Evolutionary conservation across 2,113 vertebrate genomes (phyloP), one percentile per base, ranked within the genome.

Genomic region (Chinchilla lanigera): DNA sequence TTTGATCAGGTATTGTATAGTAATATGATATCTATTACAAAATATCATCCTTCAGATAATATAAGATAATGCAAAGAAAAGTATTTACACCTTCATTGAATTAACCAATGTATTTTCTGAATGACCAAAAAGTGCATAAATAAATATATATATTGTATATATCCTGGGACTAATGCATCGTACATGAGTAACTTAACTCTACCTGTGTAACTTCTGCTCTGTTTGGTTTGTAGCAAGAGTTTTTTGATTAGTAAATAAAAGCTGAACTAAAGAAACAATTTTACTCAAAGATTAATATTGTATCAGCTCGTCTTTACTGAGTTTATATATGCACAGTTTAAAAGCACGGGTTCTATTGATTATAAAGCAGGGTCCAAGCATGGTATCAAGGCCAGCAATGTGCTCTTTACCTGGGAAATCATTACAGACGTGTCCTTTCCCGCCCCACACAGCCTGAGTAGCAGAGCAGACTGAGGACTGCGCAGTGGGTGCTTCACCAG

Each of bases 211-310:
- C 11, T 81, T 71, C 80, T 82, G 35, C 7, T 94, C 56, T 84
- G 22, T 88, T 85, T 96, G 56, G 6, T 87, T 92, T 95, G 20
- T 2, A 65, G 28, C 33, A 80, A 78, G 35, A 61, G 58, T 35
- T 26, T 58, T 85, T 93, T 88, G n/a, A 20, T 63, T 84, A 85
- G 90, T 95, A 73, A 86, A 56, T 65, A 87, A 87, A 84, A 93
- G 50, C 11, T 89, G n/a, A 92, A 77, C 33, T 61, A 81, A 89
- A 73, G 50, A 95, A 65, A 93, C 3, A 6, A 60, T 77, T 80
- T 89, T 84, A 90, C 63, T 88, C 94, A 78, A 92, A 90, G n/a
- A 47, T 92, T 81, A 90, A 14, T 95, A 78, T 58, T 78, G 84
- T 14, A 65, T 86, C 54, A 86, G 8, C 17, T 73, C 44, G 33